Conservation (phyloP, 2,113 vertebrate genomes). For the Cinclus mexicanus region DNA sequence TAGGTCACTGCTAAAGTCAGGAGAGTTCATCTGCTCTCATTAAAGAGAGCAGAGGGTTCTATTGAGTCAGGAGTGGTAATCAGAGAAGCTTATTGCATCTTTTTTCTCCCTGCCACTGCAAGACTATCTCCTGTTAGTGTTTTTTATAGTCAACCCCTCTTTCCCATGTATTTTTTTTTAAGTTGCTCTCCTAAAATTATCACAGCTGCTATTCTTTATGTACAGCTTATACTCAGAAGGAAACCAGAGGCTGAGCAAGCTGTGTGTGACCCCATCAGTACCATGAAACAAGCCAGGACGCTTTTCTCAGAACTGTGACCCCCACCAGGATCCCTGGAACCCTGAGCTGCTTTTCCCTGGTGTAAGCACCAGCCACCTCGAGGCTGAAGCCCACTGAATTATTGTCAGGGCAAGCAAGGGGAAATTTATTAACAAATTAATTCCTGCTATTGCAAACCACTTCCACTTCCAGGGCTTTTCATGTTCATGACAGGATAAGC, state of each 20-base stretch:
- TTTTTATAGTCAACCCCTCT: not conserved
- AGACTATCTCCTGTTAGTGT: not conserved
- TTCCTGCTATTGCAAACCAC: conserved; percentile 15
- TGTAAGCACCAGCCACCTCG: not conserved
- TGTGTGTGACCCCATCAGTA: not conserved
- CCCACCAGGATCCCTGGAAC: not conserved
- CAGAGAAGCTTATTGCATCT: not conserved
- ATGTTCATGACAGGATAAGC: not conserved
- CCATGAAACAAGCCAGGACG: not conserved
- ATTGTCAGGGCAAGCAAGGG: not conserved
- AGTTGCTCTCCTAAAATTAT: not conserved
- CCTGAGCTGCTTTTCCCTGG: not conserved
- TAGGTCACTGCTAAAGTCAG: not conserved
- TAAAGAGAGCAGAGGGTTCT: not conserved
- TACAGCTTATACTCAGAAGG: not conserved
- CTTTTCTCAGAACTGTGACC: not conserved
- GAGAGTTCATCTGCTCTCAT: not conserved
- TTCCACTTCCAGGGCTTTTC: conserved; percentile 9
- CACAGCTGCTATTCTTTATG: not conserved
- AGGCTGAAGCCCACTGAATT: not conserved
- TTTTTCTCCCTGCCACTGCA: not conserved
- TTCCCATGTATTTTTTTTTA: not conserved
- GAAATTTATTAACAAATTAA: conserved; percentile 21
- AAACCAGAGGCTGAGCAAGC: not conserved
- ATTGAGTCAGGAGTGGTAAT: not conserved